Base-by-base conservation (phyloP, 1,140 invertebrate species). In the Drosophila malerkotliana region DNA sequence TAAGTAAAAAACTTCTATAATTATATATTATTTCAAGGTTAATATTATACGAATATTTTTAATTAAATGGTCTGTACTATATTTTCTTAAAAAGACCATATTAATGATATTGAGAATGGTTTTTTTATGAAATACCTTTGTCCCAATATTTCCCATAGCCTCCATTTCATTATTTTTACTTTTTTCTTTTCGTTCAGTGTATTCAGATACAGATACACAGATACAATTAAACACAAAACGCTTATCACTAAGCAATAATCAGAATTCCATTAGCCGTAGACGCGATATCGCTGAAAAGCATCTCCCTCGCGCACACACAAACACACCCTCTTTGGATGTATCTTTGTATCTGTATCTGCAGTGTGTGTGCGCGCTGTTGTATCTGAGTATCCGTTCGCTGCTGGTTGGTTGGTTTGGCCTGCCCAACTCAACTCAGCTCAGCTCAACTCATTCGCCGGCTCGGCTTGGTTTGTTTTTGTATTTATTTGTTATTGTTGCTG, bases 231-330 rank as follows among this genome's bases (percentile, higher is more conserved):
- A 91, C 84, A 91, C 90, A 90, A 88, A 91, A 88, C 82, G 85
- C 85, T 91, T 91, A 91, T 91, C 90, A 79, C 79, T 84, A 91
- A 90, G 85, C 90, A 91, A 91, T 91, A 91, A 91, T 91, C 90
- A 91, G 90, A 91, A 91, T 91, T 91, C 90, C 90, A 91, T 91
- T 91, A 91, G 90, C 90, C 83, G 90, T 90, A 90, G 88, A 90
- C 82, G 82, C 82, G 88, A 90, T 90, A 90, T 90, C 88, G 72
- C 77, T 63, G 59, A 78, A 80, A 90, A 90, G 82, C 88, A 90
- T 90, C 88, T 76, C 76, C 64, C 72, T 88, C 75, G 72, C 85
- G 74, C 61, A 71, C 74, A 75, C 63, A 68, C 47, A 66, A 51
- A 53, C 41, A 60, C 73, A 69, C 64, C 55, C 71, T 61, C 55